Percentiles rank a stretch among this genome's conserved stretches.
Evolutionary conservation across 1,140 invertebrate genomes (phyloP).

Genomic region (Heliothis virescens): DNA sequence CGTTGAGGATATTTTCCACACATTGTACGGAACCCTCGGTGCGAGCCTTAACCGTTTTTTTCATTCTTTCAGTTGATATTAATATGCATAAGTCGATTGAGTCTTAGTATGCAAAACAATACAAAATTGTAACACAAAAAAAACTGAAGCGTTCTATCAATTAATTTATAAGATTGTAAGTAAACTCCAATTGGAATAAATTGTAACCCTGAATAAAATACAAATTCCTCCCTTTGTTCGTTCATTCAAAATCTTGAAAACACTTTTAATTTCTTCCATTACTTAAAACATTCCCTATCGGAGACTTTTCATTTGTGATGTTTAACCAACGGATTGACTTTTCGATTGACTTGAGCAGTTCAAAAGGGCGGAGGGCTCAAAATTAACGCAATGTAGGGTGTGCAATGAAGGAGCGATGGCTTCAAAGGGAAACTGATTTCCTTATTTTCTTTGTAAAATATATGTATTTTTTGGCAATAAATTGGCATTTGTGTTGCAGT

Average conservation of each 20-base stretch:
- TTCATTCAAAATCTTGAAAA: constrained; percentile 70
- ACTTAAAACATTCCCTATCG: constrained; percentile 81
- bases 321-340: constrained; percentile 83
- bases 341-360: constrained; percentile 83
- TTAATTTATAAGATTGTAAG: constrained; percentile 55
- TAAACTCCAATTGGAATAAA: constrained; percentile 50
- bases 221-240: constrained; percentile 67
- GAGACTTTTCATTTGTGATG: constrained; percentile 83
- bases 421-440: constrained; percentile 79
- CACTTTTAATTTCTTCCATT: constrained; percentile 81
- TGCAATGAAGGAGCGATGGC: constrained; percentile 72
- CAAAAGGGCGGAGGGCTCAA: constrained; percentile 77
- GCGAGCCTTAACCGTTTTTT: no score
- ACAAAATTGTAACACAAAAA: constrained; percentile 36
- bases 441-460: constrained; percentile 74
- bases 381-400: constrained; percentile 80
- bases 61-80: no score
- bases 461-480: constrained; percentile 34
- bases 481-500: constrained; percentile 31
- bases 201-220: constrained; percentile 59
- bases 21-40: no score
- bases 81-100: not conserved
- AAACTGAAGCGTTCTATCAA: constrained; percentile 56
- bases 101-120: constrained; percentile 9
- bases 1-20: no score